Evolutionary conservation across 2,888 invertebrate species (phyloP).

Genomic region (Drosophila sordidula): DNA sequence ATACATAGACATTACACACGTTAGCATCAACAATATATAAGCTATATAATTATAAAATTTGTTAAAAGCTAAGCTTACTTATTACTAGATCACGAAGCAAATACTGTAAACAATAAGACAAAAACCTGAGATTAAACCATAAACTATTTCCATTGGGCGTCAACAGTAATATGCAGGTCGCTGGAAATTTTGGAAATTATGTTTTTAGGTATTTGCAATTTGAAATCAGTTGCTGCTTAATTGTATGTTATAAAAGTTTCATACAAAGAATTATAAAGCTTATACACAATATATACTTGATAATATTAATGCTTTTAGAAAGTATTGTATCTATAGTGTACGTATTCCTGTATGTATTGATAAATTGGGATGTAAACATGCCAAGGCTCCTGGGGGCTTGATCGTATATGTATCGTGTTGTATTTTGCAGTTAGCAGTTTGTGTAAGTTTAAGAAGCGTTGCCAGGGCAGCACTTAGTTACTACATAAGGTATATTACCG

Average conservation of each 20-base stretch:
- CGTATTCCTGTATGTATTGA: neutral
- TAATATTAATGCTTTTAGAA: slow-evolving; percentile 9
- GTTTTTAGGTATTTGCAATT: slow-evolving; percentile 16
- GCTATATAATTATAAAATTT: slow-evolving; percentile 21
- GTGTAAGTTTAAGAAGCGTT: slow-evolving; percentile 44
- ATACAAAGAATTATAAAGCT: neutral
- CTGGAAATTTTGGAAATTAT: neutral
- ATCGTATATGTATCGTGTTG: slow-evolving; percentile 25
- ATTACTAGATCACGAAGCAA: slow-evolving; percentile 27
- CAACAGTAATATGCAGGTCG: neutral
- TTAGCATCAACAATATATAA: neutral
- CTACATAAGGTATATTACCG: slow-evolving; percentile 46
- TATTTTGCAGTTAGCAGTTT: slow-evolving; percentile 12
- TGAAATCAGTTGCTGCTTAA: slow-evolving; percentile 16
- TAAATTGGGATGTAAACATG: slow-evolving; percentile 2
- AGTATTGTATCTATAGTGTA: slow-evolving; percentile 1
- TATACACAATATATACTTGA: neutral
- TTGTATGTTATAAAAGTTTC: neutral
- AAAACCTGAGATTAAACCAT: slow-evolving; percentile 38
- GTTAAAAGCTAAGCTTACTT: slow-evolving; percentile 65
- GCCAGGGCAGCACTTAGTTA: slow-evolving; percentile 42
- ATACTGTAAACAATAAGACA: slow-evolving; percentile 28
- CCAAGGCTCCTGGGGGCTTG: neutral
- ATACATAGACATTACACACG: slow-evolving; percentile 15
- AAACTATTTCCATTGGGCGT: slow-evolving; percentile 11